These are phyloP conservation scores for Pungitius pungitius DNA, from an alignment of 2,113 vertebrate species.

Conservation along the genomic window DNA sequence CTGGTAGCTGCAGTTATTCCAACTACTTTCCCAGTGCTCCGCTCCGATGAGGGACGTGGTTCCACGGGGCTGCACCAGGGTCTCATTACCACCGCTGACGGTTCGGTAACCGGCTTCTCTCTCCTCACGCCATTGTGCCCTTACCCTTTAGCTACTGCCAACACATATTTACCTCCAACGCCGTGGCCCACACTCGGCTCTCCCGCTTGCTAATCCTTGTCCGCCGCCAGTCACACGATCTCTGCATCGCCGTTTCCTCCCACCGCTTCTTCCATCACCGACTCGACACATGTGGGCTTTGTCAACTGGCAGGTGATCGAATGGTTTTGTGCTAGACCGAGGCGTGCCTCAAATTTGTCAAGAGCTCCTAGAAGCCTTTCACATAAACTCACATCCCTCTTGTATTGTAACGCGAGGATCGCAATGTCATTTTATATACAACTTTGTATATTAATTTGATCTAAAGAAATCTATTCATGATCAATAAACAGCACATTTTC, in stretches of 20 bases:
- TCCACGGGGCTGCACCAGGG: slow-evolving; percentile 68
- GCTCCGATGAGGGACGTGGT: slow-evolving; percentile 33
- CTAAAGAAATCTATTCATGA: too few species aligned
- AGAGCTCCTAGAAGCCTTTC: slow-evolving; percentile 20
- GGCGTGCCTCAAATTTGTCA: slow-evolving; percentile 47
- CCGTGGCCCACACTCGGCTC: slow-evolving; percentile 40
- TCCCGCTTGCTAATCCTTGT: slow-evolving; percentile 24
- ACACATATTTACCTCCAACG: slow-evolving; percentile 70
- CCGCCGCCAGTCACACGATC: slow-evolving; percentile 41
- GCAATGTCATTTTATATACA: too few species aligned
- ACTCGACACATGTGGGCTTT: slow-evolving; percentile 41
- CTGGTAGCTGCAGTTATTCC: slow-evolving; percentile 21
- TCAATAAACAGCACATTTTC: background rate
- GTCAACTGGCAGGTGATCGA: slow-evolving; percentile 38
- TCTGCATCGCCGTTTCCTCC: slow-evolving; percentile 28
- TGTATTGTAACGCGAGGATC: background rate
- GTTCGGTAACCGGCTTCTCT: slow-evolving; percentile 59
- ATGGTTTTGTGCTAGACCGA: slow-evolving; percentile 52
- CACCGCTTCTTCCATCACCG: slow-evolving; percentile 45
- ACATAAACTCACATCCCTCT: background rate
- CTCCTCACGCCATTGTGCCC: slow-evolving; percentile 46
- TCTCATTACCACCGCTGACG: slow-evolving; percentile 72
- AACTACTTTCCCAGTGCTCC: slow-evolving; percentile 36
- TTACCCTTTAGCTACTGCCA: slow-evolving; percentile 72
- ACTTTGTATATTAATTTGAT: too few species aligned